Conservation (phyloP, 2,888 invertebrate species). For the Melanotus villosus region DNA sequence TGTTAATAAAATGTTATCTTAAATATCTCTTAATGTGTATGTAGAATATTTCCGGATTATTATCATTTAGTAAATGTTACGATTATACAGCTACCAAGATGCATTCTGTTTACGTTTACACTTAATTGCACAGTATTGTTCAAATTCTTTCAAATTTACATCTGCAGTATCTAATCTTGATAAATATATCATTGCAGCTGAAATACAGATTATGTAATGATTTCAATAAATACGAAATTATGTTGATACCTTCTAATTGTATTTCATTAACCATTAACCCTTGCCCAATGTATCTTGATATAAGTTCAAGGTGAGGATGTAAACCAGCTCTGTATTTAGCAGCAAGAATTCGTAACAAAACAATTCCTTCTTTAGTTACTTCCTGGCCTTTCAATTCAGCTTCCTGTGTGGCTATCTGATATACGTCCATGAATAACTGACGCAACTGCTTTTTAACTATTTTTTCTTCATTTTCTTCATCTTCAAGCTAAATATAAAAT, state of each 20-base stretch:
- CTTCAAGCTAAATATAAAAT: slow-evolving; percentile 51
- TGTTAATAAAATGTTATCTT: background rate
- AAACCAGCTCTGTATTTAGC: slow-evolving; percentile 58
- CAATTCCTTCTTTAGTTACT: slow-evolving; percentile 50
- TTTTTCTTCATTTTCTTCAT: slow-evolving; percentile 58
- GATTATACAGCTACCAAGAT: too few species aligned
- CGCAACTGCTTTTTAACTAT: slow-evolving; percentile 57
- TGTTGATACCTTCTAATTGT: slow-evolving; percentile 57
- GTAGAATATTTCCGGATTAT: too few species aligned
- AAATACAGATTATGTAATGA: too few species aligned
- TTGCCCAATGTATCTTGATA: slow-evolving; percentile 60
- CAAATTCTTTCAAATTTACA: slow-evolving; percentile 56
- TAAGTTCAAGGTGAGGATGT: slow-evolving; percentile 58
- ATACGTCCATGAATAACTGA: slow-evolving; percentile 56
- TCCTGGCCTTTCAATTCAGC: slow-evolving; percentile 43
- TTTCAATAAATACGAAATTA: background rate
- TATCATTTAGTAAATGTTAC: too few species aligned
- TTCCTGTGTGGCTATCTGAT: slow-evolving; percentile 56
- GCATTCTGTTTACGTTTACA: slow-evolving; percentile 29
- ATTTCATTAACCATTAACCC: slow-evolving; percentile 53
- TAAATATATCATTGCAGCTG: slow-evolving; percentile 59
- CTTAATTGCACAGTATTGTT: slow-evolving; percentile 56
- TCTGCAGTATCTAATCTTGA: slow-evolving; percentile 57
- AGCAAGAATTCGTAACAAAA: slow-evolving; percentile 55
- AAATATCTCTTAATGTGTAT: background rate